Base-by-base conservation (phyloP, 2,888 invertebrate genomes). In the Ischnura elegans region DNA sequence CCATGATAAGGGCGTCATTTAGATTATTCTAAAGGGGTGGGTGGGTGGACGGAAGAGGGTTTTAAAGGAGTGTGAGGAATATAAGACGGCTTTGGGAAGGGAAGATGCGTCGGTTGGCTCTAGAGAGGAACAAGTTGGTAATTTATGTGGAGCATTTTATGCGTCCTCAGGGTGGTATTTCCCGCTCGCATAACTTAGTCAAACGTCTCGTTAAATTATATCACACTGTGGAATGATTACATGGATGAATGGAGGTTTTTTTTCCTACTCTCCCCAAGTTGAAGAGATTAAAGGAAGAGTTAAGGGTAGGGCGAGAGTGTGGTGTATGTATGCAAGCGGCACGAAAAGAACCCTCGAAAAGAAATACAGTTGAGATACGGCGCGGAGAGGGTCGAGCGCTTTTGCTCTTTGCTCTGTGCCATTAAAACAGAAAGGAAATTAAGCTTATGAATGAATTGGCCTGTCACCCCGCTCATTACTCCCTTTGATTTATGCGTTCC, bases 1-100 rank as follows among this genome's bases (percentile, higher is more conserved):
- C 86, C 76, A 46, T 61, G 90, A 90, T 90, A 90, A 90, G 90
- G 61, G 90, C 90, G 42, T n/a, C 55, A 90, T 90, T 90, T 90
- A 90, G 55, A 66, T 61, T 61, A 90, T 90, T 90, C 90, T 61
- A 90, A 55, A 25, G 55, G 61, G 87, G 51, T 21, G 36, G 87
- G 47, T 21, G 51, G n/a, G 86, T 29, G 25, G 36, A n/a, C 0
- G 76, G 29, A 29, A 29, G 5, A 2, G 13, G 76, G 29, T 4
- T 25, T 6, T 25, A 6, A 25, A 61, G 36, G 36, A 36, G 76
- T 36, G 76, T 13, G 76, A 76, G 76, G 76, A 76, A 76, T 76
- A 76, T 76, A 76, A 76, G 66, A 76, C 66, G 66, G 29, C n/a
- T 25, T 21, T 2, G 66, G 66, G 36, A 36, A 4, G 76, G 61